Conservation (phyloP, 1,140 invertebrate genomes). For the Aphis gossypii region DNA sequence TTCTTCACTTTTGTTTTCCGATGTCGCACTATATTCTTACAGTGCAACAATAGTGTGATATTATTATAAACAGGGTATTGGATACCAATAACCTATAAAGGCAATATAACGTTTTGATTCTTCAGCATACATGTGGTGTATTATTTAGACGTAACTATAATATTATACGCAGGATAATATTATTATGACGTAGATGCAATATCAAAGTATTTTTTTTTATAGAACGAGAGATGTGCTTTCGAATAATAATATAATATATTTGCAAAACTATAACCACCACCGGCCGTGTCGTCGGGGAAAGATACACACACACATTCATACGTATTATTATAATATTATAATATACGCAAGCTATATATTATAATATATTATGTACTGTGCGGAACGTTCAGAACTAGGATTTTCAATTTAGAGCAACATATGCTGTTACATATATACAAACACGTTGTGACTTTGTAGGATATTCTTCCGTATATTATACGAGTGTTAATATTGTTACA, state of each 20-base stretch:
- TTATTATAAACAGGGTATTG: neutral
- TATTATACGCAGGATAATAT: too few relatives aligned
- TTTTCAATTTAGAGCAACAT: conserved; percentile 12
- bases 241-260: conserved; percentile 17
- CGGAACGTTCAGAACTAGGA: neutral
- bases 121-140: neutral
- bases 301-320: neutral
- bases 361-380: neutral
- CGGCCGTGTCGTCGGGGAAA: neutral
- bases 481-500: neutral
- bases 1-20: neutral
- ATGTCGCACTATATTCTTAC: neutral
- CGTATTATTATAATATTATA: neutral
- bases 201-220: neutral
- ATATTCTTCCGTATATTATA: neutral
- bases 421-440: neutral
- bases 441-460: neutral
- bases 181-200: neutral
- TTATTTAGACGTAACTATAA: too few relatives aligned
- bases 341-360: neutral
- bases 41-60: neutral
- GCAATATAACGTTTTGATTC: too few relatives aligned
- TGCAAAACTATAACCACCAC: conserved; percentile 1
- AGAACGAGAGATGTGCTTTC: neutral
- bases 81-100: neutral